Evolutionary conservation across 2,113 vertebrate genomes (phyloP).

Genomic region (Chionomys nivalis): DNA sequence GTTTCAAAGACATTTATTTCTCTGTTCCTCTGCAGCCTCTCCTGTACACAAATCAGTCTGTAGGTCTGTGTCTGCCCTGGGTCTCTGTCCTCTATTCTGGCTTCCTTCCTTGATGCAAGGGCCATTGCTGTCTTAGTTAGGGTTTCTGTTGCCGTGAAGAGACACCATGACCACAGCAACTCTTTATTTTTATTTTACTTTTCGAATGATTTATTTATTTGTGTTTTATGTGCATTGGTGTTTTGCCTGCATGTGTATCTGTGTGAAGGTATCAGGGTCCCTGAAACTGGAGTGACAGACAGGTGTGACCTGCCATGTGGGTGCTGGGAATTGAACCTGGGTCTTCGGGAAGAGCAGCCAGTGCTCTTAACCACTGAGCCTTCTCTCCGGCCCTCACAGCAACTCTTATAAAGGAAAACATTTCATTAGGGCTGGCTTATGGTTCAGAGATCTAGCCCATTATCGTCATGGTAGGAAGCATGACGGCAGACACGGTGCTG

Average conservation of each 20-base stretch:
- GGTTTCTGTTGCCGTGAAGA: neutral
- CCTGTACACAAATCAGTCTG: neutral
- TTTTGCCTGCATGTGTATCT: too few species aligned
- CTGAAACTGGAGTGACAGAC: too few species aligned
- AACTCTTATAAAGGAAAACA: too few species aligned
- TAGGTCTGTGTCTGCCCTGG: neutral
- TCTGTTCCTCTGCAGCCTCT: neutral
- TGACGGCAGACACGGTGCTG: too few species aligned
- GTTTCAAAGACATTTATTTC: neutral
- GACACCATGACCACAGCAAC: neutral
- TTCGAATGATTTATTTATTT: neutral
- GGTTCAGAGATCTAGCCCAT: neutral
- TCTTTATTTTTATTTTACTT: neutral
- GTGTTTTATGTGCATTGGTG: neutral
- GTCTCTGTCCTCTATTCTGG: neutral
- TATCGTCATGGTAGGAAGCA: neutral
- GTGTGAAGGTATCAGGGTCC: too few species aligned
- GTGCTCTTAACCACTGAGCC: too few species aligned
- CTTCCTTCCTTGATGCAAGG: neutral
- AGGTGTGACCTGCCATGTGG: too few species aligned
- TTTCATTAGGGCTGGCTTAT: too few species aligned
- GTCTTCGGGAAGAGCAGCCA: too few species aligned
- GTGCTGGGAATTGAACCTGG: too few species aligned
- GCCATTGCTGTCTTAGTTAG: neutral
- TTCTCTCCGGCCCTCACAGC: too few species aligned